These are phyloP conservation scores for Serripes groenlandicus DNA, from an alignment of 2,888 invertebrate species.

Conservation along the genomic window DNA sequence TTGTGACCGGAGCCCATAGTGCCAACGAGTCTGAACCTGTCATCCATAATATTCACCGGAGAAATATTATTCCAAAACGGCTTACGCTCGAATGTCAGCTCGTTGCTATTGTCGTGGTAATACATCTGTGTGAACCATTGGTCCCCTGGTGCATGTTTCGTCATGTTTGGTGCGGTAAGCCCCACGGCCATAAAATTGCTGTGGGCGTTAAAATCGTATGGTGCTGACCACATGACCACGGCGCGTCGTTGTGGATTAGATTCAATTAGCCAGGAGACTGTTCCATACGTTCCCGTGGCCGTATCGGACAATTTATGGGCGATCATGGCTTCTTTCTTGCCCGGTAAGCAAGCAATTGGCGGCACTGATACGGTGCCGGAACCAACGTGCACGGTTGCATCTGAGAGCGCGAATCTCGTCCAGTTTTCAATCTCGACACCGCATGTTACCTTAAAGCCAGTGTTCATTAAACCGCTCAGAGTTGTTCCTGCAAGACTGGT, in stretches of 20 bases:
- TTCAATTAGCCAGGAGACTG: not conserved
- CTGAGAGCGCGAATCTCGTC: no score
- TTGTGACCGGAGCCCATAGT: not conserved
- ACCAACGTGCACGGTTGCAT: no score
- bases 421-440: not conserved
- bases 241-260: no score
- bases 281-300: not conserved
- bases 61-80: not conserved
- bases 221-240: not conserved
- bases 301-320: not conserved
- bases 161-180: no score
- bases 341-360: no score
- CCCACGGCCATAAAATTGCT: not conserved
- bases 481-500: not conserved
- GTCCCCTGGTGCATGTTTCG: no score
- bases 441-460: not conserved
- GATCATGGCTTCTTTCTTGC: not conserved
- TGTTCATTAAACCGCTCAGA: not conserved
- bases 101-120: no score
- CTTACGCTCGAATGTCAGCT: not conserved
- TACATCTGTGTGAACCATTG: no score
- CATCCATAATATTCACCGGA: no score
- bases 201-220: not conserved
- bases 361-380: no score
- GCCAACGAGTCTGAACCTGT: no score